These are phyloP conservation scores for Naso thynnoides DNA, from an alignment of 2,797 vertebrate species.

Conservation along the genomic window DNA sequence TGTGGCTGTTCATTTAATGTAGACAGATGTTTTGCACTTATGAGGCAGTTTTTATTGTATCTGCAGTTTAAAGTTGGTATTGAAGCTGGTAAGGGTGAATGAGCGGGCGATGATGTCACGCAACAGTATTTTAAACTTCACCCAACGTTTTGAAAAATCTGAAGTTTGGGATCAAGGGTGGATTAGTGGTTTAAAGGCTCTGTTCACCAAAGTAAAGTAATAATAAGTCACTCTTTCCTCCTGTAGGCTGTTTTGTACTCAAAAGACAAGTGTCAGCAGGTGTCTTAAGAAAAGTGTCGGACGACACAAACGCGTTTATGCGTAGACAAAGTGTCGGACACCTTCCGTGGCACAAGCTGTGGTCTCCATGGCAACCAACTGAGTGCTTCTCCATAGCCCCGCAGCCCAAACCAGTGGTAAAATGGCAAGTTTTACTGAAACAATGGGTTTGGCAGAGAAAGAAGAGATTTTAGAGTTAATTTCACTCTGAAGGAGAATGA, in stretches of 20 bases:
- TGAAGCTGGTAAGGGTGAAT: not conserved
- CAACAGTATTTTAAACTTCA: not conserved
- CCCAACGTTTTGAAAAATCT: not conserved
- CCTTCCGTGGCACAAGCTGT: no score
- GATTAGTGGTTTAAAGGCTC: not conserved
- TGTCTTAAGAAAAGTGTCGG: no score
- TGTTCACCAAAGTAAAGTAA: not conserved
- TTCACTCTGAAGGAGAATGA: no score
- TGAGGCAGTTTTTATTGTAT: not conserved
- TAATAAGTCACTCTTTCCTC: not conserved
- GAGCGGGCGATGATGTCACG: not conserved
- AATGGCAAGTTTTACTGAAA: no score
- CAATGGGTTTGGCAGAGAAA: no score
- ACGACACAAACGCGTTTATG: no score
- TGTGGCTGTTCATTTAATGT: not conserved
- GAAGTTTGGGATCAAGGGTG: not conserved
- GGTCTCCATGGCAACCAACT: no score
- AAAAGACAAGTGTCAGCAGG: no score
- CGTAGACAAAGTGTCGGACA: no score
- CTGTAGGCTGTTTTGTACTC: not conserved
- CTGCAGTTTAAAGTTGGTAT: not conserved
- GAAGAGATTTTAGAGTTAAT: no score
- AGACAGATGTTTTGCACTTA: slow-evolving; percentile 6
- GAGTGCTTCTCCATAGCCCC: no score
- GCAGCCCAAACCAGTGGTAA: no score